Base-by-base conservation (phyloP, 1,140 invertebrate species). In the Listronotus bonariensis region DNA sequence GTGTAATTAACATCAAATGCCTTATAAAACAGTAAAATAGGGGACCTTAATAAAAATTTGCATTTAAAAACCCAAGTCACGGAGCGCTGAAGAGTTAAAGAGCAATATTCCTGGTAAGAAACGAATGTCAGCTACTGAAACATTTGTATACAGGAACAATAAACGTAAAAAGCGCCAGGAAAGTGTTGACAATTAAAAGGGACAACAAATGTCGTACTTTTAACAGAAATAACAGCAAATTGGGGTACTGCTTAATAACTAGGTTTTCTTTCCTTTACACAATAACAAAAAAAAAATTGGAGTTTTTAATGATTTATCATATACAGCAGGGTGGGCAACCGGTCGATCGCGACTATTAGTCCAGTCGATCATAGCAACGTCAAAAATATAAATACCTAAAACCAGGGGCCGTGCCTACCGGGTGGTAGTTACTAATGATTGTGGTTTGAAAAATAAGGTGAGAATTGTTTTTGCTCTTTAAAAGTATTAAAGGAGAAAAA, bases 141-240 rank as follows among this genome's bases (percentile, higher is more conserved):
- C 58, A 60, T 60, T 60, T 60, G 58, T 60, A 51, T 60, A 60
- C 58, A 60, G 58, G 58, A 60, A 60, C 48, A 60, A 60, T 60
- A 60, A 60, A 32, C 48, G 58, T 60, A 60, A 60, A 58, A 51
- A 52, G 58, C 48, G 36, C 36, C 36, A 26, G 45, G 43, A 31
- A 17, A 45, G 45, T 46, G 56, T 31, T 59, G 56, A 59, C 56
- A 59, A 49, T 59, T 59, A 59, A 59, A 32, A 36, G 45, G 18
- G 20, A 43, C 48, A 60, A 60, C 58, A 52, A 60, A 60, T 60
- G 58, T 60, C 58, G 58, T 26, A 8, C 26, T 11, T 36, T 58
- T 58, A 36, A 18, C 36, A 58, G 41, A 36, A 58, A 58, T 56
- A 56, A 31, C 17, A 18, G 42, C 7, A 51, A 11, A 20, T 11